Conservation (phyloP, 2,888 invertebrate species). For the Apamea crenata region DNA sequence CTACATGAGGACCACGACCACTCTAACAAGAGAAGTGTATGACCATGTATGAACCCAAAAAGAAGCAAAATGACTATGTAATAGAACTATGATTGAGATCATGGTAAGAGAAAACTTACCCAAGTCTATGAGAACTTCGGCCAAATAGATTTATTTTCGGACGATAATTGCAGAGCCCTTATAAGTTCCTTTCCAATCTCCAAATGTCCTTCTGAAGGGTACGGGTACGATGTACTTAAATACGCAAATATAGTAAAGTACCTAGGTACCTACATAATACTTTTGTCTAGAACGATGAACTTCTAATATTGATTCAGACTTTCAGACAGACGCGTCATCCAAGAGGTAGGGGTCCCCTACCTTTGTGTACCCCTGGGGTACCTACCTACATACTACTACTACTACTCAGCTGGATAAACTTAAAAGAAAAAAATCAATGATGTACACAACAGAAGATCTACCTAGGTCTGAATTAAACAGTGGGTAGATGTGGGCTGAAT, state of each 20-base stretch:
- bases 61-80: neutral
- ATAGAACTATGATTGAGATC: neutral
- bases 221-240: slow-evolving; percentile 36
- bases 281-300: slow-evolving; percentile 41
- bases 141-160: slow-evolving; percentile 24
- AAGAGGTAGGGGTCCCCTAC: neutral
- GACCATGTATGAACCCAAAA: neutral
- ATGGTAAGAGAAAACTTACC: neutral
- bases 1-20: no score
- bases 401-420: no score
- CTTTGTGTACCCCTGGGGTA: neutral
- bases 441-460: neutral
- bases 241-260: slow-evolving; percentile 18
- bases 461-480: neutral
- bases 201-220: slow-evolving; percentile 42
- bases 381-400: neutral
- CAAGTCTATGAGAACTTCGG: neutral
- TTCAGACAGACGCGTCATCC: slow-evolving; percentile 33
- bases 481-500: slow-evolving; percentile 14
- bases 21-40: no score
- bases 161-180: slow-evolving; percentile 43
- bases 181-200: slow-evolving; percentile 44
- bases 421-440: neutral
- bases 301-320: slow-evolving; percentile 43
- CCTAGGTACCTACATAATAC: slow-evolving; percentile 14